Evolutionary conservation across 2,888 invertebrate genomes (phyloP).

Genomic region (Lithosia quadra): DNA sequence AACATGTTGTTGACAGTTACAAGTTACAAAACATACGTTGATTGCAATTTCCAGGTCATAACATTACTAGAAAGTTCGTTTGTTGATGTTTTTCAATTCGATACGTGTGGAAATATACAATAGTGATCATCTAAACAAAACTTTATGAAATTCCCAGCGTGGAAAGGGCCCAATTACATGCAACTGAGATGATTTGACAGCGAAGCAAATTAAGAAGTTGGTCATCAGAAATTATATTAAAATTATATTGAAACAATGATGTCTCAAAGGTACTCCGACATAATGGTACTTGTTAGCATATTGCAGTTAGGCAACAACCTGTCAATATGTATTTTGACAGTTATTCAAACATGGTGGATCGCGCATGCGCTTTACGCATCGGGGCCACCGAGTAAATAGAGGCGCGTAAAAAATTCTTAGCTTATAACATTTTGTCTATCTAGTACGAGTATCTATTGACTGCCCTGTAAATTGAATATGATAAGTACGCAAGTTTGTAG

Average conservation of each 20-base stretch:
- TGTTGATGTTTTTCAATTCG: slow-evolving; percentile 8
- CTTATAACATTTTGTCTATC: slow-evolving; percentile 22
- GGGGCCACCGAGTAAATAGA: slow-evolving; percentile 32
- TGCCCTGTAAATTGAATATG: not conserved
- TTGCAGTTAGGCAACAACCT: slow-evolving; percentile 49
- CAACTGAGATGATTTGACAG: not conserved
- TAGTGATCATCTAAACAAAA: slow-evolving; percentile 1
- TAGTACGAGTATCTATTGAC: not conserved
- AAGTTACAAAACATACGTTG: slow-evolving; percentile 4
- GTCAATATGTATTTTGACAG: slow-evolving; percentile 70
- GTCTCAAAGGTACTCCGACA: slow-evolving; percentile 8
- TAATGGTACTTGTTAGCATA: slow-evolving; percentile 26
- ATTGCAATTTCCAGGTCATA: slow-evolving; percentile 19
- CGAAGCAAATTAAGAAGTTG: not conserved
- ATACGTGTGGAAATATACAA: slow-evolving; percentile 6
- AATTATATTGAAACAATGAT: slow-evolving; percentile 23
- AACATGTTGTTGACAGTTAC: slow-evolving; percentile 5
- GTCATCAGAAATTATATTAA: not conserved
- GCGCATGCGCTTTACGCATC: slow-evolving; percentile 27
- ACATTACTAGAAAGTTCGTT: slow-evolving; percentile 24
- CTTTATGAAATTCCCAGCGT: not conserved
- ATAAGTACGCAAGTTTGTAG: not conserved
- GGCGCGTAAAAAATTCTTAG: slow-evolving; percentile 31
- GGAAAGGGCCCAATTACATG: not conserved
- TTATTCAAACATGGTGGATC: slow-evolving; percentile 67